These are phyloP conservation scores for Clarias pachynema DNA, from an alignment of 2,797 vertebrate genomes.

Conservation along the genomic window DNA sequence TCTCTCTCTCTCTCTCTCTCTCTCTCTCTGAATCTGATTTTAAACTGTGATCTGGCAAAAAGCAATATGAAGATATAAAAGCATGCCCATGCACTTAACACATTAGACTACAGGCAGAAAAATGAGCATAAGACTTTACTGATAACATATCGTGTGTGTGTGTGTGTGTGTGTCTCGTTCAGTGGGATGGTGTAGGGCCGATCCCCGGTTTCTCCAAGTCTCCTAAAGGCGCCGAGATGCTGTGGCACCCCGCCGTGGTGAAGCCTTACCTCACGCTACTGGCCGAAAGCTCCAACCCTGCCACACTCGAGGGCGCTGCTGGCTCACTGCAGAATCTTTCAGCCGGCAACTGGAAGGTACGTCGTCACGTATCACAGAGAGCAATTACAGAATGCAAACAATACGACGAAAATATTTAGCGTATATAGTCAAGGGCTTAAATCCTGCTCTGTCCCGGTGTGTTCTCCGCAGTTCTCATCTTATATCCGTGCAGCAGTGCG, in stretches of 20 bases:
- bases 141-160: slow-evolving; percentile 7
- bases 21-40: neutral
- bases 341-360: slow-evolving; percentile 98
- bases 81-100: neutral
- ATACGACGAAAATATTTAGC: neutral
- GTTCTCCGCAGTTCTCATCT: slow-evolving; percentile 84
- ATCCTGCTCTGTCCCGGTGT: neutral
- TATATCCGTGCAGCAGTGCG: slow-evolving; percentile 95
- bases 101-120: too few species aligned
- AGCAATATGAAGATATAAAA: neutral
- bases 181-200: slow-evolving; percentile 98
- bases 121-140: neutral
- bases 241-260: slow-evolving; percentile 96
- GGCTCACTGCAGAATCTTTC: slow-evolving; percentile 98
- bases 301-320: slow-evolving; percentile 94
- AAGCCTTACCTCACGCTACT: slow-evolving; percentile 96
- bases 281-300: slow-evolving; percentile 97
- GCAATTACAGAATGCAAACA: neutral
- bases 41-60: neutral
- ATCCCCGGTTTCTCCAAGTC: slow-evolving; percentile 95
- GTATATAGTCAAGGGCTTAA: too few species aligned
- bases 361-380: neutral
- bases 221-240: slow-evolving; percentile 96
- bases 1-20: neutral
- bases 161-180: slow-evolving; percentile 45